A percentile compares a stretch with the other conserved stretches of the same genome.
Evolutionary conservation across 35 echinoderm and acorn worm species (phyloP).

Genomic region (Strongylocentrotus purpuratus): DNA sequence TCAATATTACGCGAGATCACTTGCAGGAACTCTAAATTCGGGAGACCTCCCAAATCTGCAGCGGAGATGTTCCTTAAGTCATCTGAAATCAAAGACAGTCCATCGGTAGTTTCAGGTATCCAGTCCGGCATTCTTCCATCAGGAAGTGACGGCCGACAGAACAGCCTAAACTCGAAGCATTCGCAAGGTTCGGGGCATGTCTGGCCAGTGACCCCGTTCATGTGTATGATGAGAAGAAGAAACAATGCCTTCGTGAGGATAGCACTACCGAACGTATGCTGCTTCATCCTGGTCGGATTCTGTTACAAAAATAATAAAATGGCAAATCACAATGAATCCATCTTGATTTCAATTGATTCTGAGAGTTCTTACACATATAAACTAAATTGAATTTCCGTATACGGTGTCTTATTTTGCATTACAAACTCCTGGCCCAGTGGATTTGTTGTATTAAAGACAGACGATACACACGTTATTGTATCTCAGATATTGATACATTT

Average conservation of each 20-base stretch:
- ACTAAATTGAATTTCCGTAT: no score
- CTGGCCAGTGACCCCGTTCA: neutral
- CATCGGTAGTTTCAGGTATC: neutral
- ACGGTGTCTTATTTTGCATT: no score
- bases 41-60: neutral
- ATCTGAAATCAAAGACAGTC: neutral
- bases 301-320: neutral
- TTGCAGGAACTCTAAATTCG: neutral
- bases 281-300: neutral
- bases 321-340: no score
- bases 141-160: neutral
- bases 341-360: no score
- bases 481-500: no score
- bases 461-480: no score
- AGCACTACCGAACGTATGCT: neutral
- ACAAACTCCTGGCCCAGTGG: no score
- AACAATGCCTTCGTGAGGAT: neutral
- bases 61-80: neutral
- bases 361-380: no score
- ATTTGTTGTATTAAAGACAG: no score
- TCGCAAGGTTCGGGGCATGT: neutral
- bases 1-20: neutral
- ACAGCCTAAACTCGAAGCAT: neutral
- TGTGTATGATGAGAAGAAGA: slow-evolving; percentile 7
- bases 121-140: slow-evolving; percentile 7